Evolutionary conservation across 2,797 vertebrate genomes (phyloP).

Genomic region (Pangasius djambal): DNA sequence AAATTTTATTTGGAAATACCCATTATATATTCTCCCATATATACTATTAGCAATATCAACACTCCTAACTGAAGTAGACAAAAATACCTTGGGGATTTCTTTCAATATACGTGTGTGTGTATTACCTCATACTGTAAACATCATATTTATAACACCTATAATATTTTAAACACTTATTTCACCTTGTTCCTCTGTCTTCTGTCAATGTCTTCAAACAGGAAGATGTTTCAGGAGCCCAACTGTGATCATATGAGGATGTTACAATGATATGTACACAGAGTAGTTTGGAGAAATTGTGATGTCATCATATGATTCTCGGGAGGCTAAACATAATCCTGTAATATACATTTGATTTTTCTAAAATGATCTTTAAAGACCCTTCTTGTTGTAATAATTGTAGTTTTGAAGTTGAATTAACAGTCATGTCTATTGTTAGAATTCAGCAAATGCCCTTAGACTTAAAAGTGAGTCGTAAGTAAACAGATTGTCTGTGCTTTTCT

Average conservation of each 20-base stretch:
- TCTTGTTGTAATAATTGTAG: not conserved
- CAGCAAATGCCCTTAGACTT: not conserved
- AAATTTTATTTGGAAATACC: not conserved
- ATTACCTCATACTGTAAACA: not conserved
- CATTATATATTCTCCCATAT: not conserved
- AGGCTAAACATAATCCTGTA: not conserved
- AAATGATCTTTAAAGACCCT: not conserved
- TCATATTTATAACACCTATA: not conserved
- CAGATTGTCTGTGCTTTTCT: not conserved
- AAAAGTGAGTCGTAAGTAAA: not conserved
- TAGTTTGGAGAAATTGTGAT: not conserved
- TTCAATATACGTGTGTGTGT: not conserved
- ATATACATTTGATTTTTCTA: not conserved
- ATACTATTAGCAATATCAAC: not conserved
- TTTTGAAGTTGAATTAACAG: not conserved
- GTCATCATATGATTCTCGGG: not conserved
- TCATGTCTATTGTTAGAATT: too few species aligned
- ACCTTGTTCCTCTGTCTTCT: not conserved
- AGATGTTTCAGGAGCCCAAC: not conserved
- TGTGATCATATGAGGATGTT: slow-evolving; percentile 3
- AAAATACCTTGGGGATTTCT: not conserved
- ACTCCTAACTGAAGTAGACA: not conserved
- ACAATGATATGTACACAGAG: not conserved
- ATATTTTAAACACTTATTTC: not conserved
- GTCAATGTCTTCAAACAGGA: not conserved